Conservation (phyloP, 1,140 invertebrate species). For the Bemisia tabaci region DNA sequence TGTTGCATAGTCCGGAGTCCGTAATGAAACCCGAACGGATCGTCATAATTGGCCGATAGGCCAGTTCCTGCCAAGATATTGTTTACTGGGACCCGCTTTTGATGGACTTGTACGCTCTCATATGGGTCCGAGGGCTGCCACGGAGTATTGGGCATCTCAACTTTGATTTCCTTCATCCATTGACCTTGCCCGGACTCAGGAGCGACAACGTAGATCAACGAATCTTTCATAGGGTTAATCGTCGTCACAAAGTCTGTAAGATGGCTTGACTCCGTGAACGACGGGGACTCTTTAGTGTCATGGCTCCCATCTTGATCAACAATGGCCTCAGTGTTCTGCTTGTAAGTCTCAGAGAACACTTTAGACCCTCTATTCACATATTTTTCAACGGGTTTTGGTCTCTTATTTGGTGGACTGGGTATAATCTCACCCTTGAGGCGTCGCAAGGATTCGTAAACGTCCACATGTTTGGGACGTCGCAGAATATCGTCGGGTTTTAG, state of each 20-base stretch:
- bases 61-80: neutral
- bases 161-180: constrained; percentile 19
- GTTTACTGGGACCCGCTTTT: neutral
- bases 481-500: neutral
- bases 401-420: constrained; percentile 12
- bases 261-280: constrained; percentile 1
- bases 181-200: constrained; percentile 19
- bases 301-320: neutral
- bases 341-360: neutral
- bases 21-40: neutral
- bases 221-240: constrained; percentile 13
- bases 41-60: neutral
- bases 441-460: neutral
- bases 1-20: neutral
- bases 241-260: neutral
- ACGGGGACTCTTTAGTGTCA: constrained; percentile 9
- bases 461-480: neutral
- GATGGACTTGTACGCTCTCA: neutral
- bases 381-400: constrained; percentile 14
- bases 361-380: constrained; percentile 9
- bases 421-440: neutral
- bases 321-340: constrained; percentile 5
- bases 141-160: neutral
- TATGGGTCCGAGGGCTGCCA: neutral
- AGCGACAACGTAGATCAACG: constrained; percentile 20